phyloP scores from a whole-genome alignment of 2,113 vertebrate species.

The Parus major region DNA sequence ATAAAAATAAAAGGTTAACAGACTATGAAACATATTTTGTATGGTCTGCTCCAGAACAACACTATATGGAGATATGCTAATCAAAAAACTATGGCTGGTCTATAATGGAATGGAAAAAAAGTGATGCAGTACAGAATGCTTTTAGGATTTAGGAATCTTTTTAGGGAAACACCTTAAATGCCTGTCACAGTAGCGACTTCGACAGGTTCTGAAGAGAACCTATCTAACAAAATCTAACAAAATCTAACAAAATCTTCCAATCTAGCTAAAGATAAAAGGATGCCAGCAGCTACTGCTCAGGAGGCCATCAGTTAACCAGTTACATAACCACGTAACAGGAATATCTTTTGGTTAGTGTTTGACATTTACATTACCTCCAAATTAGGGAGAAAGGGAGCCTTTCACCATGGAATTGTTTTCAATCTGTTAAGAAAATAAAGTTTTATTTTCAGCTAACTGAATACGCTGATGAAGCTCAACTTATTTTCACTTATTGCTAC shows the following conservation, averaged over 20 bases:
- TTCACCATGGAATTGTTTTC: neutral
- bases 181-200: neutral
- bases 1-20: neutral
- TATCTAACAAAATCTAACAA: too few species aligned
- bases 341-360: neutral
- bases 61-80: neutral
- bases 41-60: neutral
- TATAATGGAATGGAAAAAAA: neutral
- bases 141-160: neutral
- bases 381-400: neutral
- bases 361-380: neutral
- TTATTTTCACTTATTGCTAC: slow-evolving; percentile 41
- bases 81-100: neutral
- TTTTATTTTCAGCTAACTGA: slow-evolving; percentile 54
- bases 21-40: neutral
- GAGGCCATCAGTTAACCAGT: neutral
- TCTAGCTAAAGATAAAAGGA: neutral
- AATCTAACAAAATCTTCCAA: neutral
- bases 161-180: neutral
- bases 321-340: neutral
- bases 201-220: neutral
- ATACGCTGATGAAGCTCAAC: slow-evolving; percentile 41
- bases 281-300: neutral
- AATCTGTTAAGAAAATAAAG: slow-evolving; percentile 22
- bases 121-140: neutral